phyloP scores from a whole-genome alignment of 2,797 vertebrate genomes.

The Chrysocyon brachyurus region DNA sequence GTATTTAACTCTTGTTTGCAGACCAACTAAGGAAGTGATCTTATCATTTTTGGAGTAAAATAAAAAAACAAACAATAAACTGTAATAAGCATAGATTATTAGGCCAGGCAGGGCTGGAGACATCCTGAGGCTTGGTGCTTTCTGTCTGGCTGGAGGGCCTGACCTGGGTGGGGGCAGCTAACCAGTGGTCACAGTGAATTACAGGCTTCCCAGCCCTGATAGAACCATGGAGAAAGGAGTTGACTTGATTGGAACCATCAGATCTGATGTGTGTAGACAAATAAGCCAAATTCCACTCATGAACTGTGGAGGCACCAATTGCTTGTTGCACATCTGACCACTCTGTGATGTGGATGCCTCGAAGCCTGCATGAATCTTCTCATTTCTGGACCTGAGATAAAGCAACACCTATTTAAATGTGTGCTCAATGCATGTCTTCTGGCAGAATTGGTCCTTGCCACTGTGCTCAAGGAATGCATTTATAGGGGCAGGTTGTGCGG shows the following conservation, averaged over 20 bases:
- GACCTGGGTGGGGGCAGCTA: not conserved
- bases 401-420: not conserved
- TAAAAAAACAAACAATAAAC: conserved; percentile 40
- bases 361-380: not conserved
- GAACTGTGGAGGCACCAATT: not conserved
- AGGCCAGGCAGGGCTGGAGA: not conserved
- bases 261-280: not conserved
- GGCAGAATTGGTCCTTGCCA: not conserved
- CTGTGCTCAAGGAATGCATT: not conserved
- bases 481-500: not conserved
- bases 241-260: not conserved
- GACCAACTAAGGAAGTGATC: conserved; percentile 73
- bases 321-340: not conserved
- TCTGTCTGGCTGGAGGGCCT: not conserved
- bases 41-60: conserved; percentile 63
- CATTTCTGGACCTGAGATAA: not conserved
- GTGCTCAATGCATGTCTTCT: not conserved
- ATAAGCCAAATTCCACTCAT: not conserved
- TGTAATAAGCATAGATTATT: not conserved
- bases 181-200: not conserved
- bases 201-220: not conserved
- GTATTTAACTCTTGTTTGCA: conserved; percentile 86
- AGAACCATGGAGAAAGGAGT: not conserved
- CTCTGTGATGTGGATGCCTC: not conserved
- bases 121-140: not conserved